phyloP scores from a whole-genome alignment of 2,888 invertebrate species.

The Schizotus pectinicornis region DNA sequence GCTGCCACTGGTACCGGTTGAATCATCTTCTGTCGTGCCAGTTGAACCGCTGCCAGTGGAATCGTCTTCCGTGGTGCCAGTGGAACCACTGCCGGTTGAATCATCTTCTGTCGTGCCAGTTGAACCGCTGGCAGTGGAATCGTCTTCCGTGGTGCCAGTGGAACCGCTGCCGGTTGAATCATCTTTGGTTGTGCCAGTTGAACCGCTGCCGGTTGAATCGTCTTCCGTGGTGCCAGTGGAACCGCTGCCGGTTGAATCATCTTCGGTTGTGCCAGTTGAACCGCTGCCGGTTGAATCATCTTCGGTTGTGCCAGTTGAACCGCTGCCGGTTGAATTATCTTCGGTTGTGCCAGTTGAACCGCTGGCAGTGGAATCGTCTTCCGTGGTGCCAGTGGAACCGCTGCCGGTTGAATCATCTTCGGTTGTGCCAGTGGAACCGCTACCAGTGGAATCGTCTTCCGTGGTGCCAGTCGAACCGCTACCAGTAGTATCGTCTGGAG shows the following conservation, averaged over 20 bases:
- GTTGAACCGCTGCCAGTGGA: neutral
- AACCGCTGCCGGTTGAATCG: neutral
- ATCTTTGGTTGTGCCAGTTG: neutral
- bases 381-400: too few relatives aligned
- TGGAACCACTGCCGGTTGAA: conserved; percentile 8
- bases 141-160: too few relatives aligned
- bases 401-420: too few relatives aligned
- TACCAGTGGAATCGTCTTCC: too few relatives aligned
- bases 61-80: neutral
- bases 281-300: neutral
- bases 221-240: conserved; percentile 7
- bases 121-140: neutral
- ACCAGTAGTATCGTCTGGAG: too few relatives aligned
- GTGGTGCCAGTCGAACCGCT: too few relatives aligned
- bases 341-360: too few relatives aligned
- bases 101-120: neutral
- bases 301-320: too few relatives aligned
- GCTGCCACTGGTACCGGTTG: neutral
- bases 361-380: too few relatives aligned
- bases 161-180: too few relatives aligned
- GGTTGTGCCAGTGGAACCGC: too few relatives aligned
- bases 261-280: conserved; percentile 22
- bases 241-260: conserved; percentile 1
- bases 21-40: neutral
- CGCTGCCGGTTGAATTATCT: too few relatives aligned